These are phyloP conservation scores for Lasioglossum pauxillum DNA, from an alignment of 2,888 invertebrate genomes.

Conservation along the genomic window DNA sequence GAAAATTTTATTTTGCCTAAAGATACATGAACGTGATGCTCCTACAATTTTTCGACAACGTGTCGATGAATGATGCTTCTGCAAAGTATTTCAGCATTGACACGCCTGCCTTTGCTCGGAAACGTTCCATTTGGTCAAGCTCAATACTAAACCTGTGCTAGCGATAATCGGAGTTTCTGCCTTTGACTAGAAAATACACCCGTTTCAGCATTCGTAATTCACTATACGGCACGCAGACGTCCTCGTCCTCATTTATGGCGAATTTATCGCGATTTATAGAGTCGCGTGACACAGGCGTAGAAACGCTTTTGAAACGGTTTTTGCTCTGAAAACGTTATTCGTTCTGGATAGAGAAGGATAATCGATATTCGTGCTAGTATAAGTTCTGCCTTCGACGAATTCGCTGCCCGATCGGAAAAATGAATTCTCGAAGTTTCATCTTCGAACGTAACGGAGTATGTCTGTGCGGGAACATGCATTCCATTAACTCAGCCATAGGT, in stretches of 20 bases:
- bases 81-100: neutral
- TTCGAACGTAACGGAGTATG: neutral
- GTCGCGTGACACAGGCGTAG: neutral
- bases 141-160: neutral
- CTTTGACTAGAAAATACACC: neutral
- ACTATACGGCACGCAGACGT: neutral
- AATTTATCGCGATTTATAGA: constrained; percentile 3
- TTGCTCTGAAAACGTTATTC: neutral
- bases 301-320: neutral
- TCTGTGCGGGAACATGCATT: too few relatives aligned
- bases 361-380: neutral
- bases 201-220: neutral
- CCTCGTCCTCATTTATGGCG: neutral
- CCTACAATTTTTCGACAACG: neutral
- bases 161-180: neutral
- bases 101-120: neutral
- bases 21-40: neutral
- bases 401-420: neutral
- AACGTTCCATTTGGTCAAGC: neutral
- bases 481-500: too few relatives aligned
- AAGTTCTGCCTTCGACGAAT: neutral
- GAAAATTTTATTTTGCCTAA: neutral
- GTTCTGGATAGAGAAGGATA: neutral
- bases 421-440: neutral
- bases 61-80: too few relatives aligned